Evolutionary conservation across 1,140 invertebrate species (phyloP), one percentile per base, ranked within the genome.

Genomic region (Eueides isabella): DNA sequence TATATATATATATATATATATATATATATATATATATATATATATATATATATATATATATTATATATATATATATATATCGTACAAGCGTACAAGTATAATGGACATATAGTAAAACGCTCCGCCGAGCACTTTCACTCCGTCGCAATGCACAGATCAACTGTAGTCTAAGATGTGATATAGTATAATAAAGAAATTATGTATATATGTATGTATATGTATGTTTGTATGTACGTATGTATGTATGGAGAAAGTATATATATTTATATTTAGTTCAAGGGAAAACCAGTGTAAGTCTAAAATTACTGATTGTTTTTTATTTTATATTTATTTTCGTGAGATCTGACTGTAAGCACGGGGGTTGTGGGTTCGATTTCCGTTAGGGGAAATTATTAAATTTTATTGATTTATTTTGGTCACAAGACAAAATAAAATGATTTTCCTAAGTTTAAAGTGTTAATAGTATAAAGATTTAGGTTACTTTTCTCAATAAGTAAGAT

Each of bases 51-150:
- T 31, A 31, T 31, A 31, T 31, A 31, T 31, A 31, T 31, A 31
- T 31, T 31, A 31, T 31, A 31, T 31, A 31, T 31, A 31, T 31
- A 31, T 31, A 31, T 31, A 31, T 31, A 31, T 31, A 31, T 31
- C 3, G n/a, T n/a, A n/a, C n/a, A n/a, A n/a, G n/a, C 61, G 68
- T 63, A 14, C 38, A 26, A 19, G 19, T n/a, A 65, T n/a, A 72
- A 41, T 72, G 76, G 76, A 62, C 31, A 78, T 71, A n/a, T 9
- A 33, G 19, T 48, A 67, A 26, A 38, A 72, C 73, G 73, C 61
- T 78, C 73, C 44, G 67, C 61, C 67, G 76, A 66, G 29, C 65
- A 78, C 76, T 78, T 78, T 78, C 76, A 78, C 76, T 78, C 67
- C 33, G 63, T 63, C 33, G 72, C 48, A 23, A 68, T 29, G 67